Evolutionary conservation across 2,797 vertebrate species (phyloP).

Genomic region (Hafferia zeledoni): DNA sequence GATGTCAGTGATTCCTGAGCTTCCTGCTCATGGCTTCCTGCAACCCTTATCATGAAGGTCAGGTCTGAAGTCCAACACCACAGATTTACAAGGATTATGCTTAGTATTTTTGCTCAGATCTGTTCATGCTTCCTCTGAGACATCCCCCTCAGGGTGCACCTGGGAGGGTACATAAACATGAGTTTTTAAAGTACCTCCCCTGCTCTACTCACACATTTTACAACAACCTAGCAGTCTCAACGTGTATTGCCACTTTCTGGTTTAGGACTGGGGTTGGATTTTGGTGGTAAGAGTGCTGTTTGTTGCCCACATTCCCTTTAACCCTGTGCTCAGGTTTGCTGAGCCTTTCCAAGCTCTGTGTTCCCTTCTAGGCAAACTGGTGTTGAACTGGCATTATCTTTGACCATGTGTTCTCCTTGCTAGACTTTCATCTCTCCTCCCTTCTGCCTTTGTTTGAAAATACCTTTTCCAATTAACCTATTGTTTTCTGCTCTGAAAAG

Average conservation of each 20-base stretch:
- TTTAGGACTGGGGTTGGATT: not conserved
- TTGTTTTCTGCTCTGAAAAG: slow-evolving; percentile 3
- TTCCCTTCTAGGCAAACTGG: not conserved
- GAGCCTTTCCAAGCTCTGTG: not conserved
- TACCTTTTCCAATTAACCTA: not conserved
- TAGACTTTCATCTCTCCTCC: not conserved
- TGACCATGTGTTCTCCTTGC: not conserved
- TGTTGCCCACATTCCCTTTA: not conserved
- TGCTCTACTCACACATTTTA: not conserved
- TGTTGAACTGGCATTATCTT: not conserved
- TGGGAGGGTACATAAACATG: not conserved
- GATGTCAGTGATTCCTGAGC: not conserved
- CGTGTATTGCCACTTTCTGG: not conserved
- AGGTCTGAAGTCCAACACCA: not conserved
- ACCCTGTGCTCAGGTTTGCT: not conserved
- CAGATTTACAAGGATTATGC: not conserved
- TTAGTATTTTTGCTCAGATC: not conserved
- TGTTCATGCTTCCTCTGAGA: not conserved
- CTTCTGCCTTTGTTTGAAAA: not conserved
- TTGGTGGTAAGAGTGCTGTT: not conserved
- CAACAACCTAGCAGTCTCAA: not conserved
- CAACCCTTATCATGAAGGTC: not conserved
- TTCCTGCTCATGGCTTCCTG: not conserved
- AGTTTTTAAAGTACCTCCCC: not conserved
- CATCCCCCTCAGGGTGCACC: not conserved